phyloP scores from a whole-genome alignment of 2,113 vertebrate species.

The Budorcas taxicolor region DNA sequence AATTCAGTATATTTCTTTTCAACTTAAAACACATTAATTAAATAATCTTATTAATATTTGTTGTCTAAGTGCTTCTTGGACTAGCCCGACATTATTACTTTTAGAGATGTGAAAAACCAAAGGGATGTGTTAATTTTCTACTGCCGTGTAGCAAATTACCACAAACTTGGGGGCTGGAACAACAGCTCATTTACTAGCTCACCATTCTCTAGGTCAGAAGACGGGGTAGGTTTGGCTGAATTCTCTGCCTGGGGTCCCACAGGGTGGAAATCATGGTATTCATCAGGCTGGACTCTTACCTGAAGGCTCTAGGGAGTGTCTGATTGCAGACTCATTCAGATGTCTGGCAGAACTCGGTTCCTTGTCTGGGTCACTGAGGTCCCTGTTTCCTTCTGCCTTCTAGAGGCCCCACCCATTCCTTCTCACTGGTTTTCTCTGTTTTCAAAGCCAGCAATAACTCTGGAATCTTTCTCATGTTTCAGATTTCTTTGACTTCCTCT shows the following conservation, averaged over 20 bases:
- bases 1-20: background rate
- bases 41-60: background rate
- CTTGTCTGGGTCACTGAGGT: background rate
- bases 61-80: conserved; percentile 1
- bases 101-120: background rate
- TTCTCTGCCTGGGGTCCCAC: background rate
- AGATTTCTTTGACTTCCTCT: conserved; percentile 1
- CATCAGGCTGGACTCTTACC: background rate
- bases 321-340: background rate
- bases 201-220: background rate
- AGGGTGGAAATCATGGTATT: background rate
- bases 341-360: background rate
- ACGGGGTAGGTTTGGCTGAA: background rate
- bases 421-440: background rate
- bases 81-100: background rate
- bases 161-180: background rate
- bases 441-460: background rate
- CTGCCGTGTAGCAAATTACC: background rate
- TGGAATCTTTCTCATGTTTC: background rate
- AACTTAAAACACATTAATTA: conserved; percentile 1
- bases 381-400: background rate
- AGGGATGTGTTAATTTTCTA: background rate
- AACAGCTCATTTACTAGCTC: background rate
- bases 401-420: background rate
- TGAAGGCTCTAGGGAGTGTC: background rate